Evolutionary conservation across 1,140 invertebrate species (phyloP), one percentile per base, ranked within the genome.

Genomic region (Conopomorpha cramerella): DNA sequence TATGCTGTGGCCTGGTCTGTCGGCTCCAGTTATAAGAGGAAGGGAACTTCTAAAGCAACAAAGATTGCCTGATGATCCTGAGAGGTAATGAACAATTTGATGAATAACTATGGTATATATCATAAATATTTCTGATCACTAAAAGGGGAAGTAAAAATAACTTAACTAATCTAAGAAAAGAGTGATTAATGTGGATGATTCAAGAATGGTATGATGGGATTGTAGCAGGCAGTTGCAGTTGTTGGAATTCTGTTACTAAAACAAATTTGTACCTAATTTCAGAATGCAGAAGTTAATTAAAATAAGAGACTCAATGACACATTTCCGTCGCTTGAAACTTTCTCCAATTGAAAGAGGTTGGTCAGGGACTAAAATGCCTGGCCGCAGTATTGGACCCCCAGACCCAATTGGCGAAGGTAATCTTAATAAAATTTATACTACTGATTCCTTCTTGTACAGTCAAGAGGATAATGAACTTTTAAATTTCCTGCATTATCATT

Each of bases 1-100:
- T 53, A 90, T 96, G 50, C 16, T 93, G 35, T 98, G 92, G 90
- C 96, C 96, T 16, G 96, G 96, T 14, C 77, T 99, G 14, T 95
- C 91, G 56, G 77, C 87, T 1, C 90, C 92, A 2, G 80, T 97
- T 7, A 71, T 95, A 6, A 82, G 83, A 53, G 93, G 92, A 1
- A 85, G 80, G 53, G 87, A 93, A 56, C 46, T 95, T 1, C 61
- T 94, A 0, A 71, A 83, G 51, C 86, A 87, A 48, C 80, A 88
- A 48, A 61, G 85, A 48, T 53, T 91, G 8, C 85, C 88, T 1
- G 84, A 86, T 39, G 86, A 92, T 77, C 76, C 83, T 16, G 84
- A 93, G 41, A 71, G 85, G 77, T 76, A 39, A n/a, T n/a, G n/a
- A n/a, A n/a, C n/a, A n/a, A n/a, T n/a, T n/a, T n/a, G n/a, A n/a